Base-by-base conservation (phyloP, 2,113 vertebrate species). In the Mola mola region DNA sequence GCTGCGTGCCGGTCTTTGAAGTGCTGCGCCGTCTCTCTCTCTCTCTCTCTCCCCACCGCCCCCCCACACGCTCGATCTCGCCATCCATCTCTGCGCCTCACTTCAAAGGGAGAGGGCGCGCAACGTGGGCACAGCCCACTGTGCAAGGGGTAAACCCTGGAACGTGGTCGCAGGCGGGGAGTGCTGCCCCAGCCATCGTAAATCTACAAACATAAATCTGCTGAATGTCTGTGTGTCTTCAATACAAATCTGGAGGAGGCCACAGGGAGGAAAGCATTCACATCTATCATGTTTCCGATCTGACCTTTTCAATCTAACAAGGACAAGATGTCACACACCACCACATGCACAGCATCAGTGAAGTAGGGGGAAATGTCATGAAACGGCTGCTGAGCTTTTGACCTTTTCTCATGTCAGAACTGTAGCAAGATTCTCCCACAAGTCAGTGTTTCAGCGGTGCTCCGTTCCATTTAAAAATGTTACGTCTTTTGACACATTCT, bases 1-100 rank as follows among this genome's bases (percentile, higher is more conserved):
- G 65, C 75, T 61, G 68, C 49, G 15, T 19, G 63, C 47, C 8
- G 58, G 58, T 44, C 90, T 91, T 89, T 89, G 87, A 89, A 85
- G 84, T 83, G 70, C 70, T n/a, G n/a, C n/a, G n/a, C n/a, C n/a
- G n/a, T n/a, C n/a, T n/a, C n/a, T n/a, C n/a, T n/a, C n/a, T n/a
- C n/a, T n/a, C n/a, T n/a, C n/a, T n/a, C n/a, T n/a, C n/a, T n/a
- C n/a, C n/a, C n/a, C n/a, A n/a, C n/a, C 31, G 9, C 5, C 31
- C 31, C 31, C 31, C 31, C 5, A 33, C 31, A 8, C 3, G 4
- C n/a, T n/a, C n/a, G n/a, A n/a, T n/a, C n/a, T n/a, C n/a, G n/a
- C n/a, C n/a, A n/a, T n/a, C n/a, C n/a, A n/a, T n/a, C n/a, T n/a
- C n/a, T n/a, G n/a, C n/a, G n/a, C n/a, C n/a, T n/a, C n/a, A n/a